Base-by-base conservation (phyloP, 2,113 vertebrate species). In the Catharus bicknelli region DNA sequence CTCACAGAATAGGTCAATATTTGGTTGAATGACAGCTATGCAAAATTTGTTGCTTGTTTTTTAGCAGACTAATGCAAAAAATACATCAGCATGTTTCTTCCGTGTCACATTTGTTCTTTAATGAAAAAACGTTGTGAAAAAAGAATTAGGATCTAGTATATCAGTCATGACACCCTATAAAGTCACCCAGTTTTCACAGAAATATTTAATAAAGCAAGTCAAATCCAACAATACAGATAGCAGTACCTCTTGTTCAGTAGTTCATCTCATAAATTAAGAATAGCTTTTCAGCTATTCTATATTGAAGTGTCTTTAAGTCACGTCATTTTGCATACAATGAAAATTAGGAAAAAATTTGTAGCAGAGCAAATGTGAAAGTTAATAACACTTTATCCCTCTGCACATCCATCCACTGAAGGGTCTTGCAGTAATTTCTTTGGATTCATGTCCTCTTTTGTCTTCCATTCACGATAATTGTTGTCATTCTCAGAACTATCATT, bases 401-500 rank as follows among this genome's bases (percentile, higher is more conserved):
- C 32, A 74, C 34, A 21, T 81, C 27, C 3, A 4, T 43, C 57
- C 67, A 55, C 34, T 92, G 36, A 62, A 48, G 23, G 19, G 54
- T 91, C 20, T 70, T 51, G 57, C 69, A 75, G 27, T 54, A 53
- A 58, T 91, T 79, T 50, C 32, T 94, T 57, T 62, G 63, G 84
- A 34, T 93, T 69, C 34, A 16, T 90, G 34, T 81, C 53, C 40
- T 83, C 16, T 87, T 87, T 86, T 95, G 73, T 83, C 92, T 91
- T 90, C 32, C 67, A 88, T 86, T 13, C 13, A 57, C 86, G 93
- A 6, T 86, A 91, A 26, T 42, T 83, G 80, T 91, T 86, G 51
- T 40, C 87, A 82, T 95, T 95, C 58, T 87, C 86, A 87, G 80
- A 81, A 9, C 53, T 94, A 13, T 88, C 81, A 51, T 91, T 94